Conservation (phyloP, 2,888 invertebrate genomes). For the Dendrolimus houi region DNA sequence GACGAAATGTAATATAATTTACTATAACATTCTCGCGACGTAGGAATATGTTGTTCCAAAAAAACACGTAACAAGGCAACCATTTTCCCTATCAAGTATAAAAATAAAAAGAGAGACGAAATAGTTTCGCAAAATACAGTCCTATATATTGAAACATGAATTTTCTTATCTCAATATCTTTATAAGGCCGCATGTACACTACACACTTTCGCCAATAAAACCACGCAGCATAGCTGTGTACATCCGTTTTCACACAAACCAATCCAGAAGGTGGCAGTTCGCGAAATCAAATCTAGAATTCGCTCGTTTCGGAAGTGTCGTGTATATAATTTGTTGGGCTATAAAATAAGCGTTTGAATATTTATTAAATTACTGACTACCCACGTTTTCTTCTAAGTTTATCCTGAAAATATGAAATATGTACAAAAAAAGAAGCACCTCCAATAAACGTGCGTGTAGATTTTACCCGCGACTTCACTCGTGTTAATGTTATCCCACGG, state of each 20-base stretch:
- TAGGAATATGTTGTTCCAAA: too few relatives aligned
- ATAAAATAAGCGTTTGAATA: neutral
- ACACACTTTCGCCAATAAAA: constrained; percentile 2
- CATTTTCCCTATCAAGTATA: neutral
- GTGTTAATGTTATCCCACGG: too few relatives aligned
- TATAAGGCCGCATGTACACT: neutral
- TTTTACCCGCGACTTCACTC: too few relatives aligned
- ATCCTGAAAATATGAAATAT: too few relatives aligned
- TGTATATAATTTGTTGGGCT: neutral
- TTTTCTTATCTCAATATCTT: neutral
- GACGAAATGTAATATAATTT: too few relatives aligned
- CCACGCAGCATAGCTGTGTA: constrained; percentile 7
- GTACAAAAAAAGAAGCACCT: too few relatives aligned
- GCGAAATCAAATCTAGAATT: constrained; percentile 15
- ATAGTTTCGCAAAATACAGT: neutral
- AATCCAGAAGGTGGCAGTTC: constrained; percentile 9
- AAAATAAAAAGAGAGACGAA: neutral
- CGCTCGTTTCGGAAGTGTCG: constrained; percentile 1
- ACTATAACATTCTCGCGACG: too few relatives aligned
- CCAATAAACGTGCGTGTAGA: too few relatives aligned
- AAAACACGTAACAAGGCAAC: neutral
- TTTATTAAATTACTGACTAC: neutral
- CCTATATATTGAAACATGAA: neutral
- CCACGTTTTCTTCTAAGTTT: too few relatives aligned
- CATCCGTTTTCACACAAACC: constrained; percentile 7